phyloP scores from a whole-genome alignment of 1,140 invertebrate genomes.

The Hydropsyche tenuis region DNA sequence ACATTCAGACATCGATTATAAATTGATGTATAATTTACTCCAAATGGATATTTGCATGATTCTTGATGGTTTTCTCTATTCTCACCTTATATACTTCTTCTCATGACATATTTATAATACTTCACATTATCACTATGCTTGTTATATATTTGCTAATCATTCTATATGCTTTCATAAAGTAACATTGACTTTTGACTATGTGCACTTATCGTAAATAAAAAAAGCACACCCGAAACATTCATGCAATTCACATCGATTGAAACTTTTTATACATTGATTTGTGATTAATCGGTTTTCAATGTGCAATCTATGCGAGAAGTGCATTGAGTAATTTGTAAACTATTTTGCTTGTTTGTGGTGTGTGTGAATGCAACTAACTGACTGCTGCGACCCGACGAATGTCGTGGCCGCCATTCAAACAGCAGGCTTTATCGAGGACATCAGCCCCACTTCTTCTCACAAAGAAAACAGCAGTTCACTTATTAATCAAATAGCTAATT shows the following conservation, averaged over 20 bases:
- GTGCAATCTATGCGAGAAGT: constrained; percentile 24
- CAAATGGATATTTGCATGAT: constrained; percentile 40
- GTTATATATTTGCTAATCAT: constrained; percentile 31
- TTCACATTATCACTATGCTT: constrained; percentile 36
- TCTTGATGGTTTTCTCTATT: constrained; percentile 48
- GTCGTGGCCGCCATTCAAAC: constrained; percentile 39
- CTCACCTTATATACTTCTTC: constrained; percentile 41
- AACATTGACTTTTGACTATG: background rate
- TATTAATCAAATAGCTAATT: constrained; percentile 70
- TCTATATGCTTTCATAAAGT: constrained; percentile 21
- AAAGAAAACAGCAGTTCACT: constrained; percentile 69
- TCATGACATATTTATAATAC: constrained; percentile 33
- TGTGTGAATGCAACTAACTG: constrained; percentile 38
- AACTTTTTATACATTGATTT: too few species aligned
- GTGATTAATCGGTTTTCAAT: too few species aligned
- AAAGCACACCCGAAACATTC: too few species aligned
- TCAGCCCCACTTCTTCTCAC: constrained; percentile 63
- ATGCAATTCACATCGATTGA: too few species aligned
- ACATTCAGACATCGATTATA: background rate
- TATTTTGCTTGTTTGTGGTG: constrained; percentile 46
- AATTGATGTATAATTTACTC: constrained; percentile 1
- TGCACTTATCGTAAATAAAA: constrained; percentile 6
- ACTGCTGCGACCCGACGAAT: constrained; percentile 36
- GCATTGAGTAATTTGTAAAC: constrained; percentile 35
- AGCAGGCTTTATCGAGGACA: constrained; percentile 54